phyloP scores from a whole-genome alignment of 1,140 invertebrate species.

The Cephus cinctus region DNA sequence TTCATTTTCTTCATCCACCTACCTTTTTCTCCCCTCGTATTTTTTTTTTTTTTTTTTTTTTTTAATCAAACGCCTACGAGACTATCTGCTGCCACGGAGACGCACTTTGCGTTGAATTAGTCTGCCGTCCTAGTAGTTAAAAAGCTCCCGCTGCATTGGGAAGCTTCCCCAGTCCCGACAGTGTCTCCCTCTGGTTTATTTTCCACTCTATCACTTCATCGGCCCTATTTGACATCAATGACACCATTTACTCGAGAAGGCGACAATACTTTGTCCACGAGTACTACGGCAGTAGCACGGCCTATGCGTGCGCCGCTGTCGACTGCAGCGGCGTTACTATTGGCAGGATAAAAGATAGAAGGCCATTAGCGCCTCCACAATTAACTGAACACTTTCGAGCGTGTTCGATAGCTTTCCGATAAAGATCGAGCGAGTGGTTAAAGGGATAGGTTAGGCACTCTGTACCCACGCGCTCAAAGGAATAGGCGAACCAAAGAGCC shows the following conservation, averaged over 20 bases:
- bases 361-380: slow-evolving; percentile 42
- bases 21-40: no score
- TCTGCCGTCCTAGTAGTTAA: slow-evolving; percentile 19
- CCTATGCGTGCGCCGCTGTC: background rate
- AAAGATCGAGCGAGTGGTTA: no score
- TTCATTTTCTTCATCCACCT: background rate
- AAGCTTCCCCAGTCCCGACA: background rate
- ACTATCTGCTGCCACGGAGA: slow-evolving; percentile 23
- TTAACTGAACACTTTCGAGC: slow-evolving; percentile 34
- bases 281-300: background rate
- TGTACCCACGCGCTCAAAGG: slow-evolving; percentile 11
- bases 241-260: slow-evolving; percentile 26
- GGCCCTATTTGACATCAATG: slow-evolving; percentile 34
- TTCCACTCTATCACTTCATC: slow-evolving; percentile 31
- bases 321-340: slow-evolving; percentile 20
- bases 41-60: slow-evolving; percentile 22
- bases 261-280: slow-evolving; percentile 20
- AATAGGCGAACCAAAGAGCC: no score
- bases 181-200: slow-evolving; percentile 21
- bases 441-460: no score
- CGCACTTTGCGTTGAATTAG: slow-evolving; percentile 34
- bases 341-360: slow-evolving; percentile 25
- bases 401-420: slow-evolving; percentile 14
- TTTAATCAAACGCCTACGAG: slow-evolving; percentile 32
- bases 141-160: slow-evolving; percentile 2